Evolutionary conservation across 2,888 invertebrate species (phyloP).

Genomic region (Stratiomys singularior): DNA sequence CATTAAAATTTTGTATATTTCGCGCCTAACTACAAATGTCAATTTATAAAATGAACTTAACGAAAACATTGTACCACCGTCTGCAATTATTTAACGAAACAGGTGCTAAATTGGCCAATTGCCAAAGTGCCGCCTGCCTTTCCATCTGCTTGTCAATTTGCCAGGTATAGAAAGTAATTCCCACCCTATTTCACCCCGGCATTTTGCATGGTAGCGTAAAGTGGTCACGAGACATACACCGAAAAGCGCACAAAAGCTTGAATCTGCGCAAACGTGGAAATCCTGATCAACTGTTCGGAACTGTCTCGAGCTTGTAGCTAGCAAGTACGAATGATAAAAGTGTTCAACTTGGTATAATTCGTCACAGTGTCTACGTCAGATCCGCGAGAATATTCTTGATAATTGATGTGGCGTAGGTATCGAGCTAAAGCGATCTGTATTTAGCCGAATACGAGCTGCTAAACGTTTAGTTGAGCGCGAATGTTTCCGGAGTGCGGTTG

Average conservation of each 20-base stretch:
- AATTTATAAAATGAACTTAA: background rate
- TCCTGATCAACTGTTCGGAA: conserved; percentile 9
- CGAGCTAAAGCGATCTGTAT: background rate
- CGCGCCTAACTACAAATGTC: background rate
- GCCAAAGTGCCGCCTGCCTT: background rate
- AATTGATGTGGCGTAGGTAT: conserved; percentile 10
- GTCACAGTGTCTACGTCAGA: background rate
- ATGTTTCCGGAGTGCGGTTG: conserved; percentile 44
- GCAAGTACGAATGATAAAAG: background rate
- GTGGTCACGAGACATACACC: conserved; percentile 11
- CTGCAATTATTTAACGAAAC: conserved; percentile 12
- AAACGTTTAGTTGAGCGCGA: conserved; percentile 43
- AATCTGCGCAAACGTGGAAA: conserved; percentile 32
- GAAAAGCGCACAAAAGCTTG: background rate
- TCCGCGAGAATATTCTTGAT: conserved; percentile 14
- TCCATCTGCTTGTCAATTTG: background rate
- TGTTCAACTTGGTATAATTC: background rate
- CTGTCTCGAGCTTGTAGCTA: conserved; percentile 3
- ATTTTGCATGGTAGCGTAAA: background rate
- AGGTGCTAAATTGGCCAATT: background rate
- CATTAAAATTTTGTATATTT: background rate
- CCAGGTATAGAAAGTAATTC: background rate
- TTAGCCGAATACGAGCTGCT: background rate
- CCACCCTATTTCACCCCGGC: background rate
- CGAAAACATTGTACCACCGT: background rate